A percentile compares a stretch with the other conserved stretches of the same genome.
Evolutionary conservation across 2,888 invertebrate genomes (phyloP).

Genomic region (Pseudococcus jackbeardsleyi): DNA sequence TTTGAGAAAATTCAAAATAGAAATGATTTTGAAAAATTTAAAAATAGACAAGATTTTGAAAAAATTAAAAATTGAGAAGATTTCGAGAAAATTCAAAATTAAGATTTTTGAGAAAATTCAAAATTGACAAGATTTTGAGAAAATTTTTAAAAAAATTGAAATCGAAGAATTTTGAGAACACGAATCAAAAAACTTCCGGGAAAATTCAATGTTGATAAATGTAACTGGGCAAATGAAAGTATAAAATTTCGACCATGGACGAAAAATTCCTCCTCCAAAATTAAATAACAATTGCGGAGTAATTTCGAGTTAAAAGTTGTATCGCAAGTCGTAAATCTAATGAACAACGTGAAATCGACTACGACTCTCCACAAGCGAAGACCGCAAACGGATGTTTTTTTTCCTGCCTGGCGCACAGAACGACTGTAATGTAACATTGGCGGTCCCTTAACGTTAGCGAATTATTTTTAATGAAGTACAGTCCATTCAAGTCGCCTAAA

Average conservation of each 20-base stretch:
- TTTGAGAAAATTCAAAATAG: no score
- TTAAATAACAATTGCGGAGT: background rate
- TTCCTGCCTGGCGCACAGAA: background rate
- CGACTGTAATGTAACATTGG: conserved; percentile 19
- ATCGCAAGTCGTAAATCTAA: conserved; percentile 36
- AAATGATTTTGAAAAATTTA: no score
- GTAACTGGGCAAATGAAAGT: background rate
- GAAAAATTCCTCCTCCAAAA: background rate
- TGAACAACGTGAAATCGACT: conserved; percentile 32
- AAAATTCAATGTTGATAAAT: no score
- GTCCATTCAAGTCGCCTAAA: conserved; percentile 47
- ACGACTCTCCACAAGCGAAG: background rate
- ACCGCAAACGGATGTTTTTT: conserved; percentile 24
- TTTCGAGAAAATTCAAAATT: no score
- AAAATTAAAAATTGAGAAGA: no score
- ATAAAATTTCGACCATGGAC: background rate
- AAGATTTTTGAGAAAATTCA: no score
- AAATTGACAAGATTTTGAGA: no score
- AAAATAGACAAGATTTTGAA: no score
- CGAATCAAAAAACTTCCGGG: no score
- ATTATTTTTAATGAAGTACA: conserved; percentile 53
- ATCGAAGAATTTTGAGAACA: no score
- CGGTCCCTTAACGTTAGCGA: conserved; percentile 16
- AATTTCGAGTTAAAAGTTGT: conserved; percentile 26
- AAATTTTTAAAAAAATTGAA: no score